Base-by-base conservation (phyloP, 2,888 invertebrate species). In the Oscheius sp. region DNA sequence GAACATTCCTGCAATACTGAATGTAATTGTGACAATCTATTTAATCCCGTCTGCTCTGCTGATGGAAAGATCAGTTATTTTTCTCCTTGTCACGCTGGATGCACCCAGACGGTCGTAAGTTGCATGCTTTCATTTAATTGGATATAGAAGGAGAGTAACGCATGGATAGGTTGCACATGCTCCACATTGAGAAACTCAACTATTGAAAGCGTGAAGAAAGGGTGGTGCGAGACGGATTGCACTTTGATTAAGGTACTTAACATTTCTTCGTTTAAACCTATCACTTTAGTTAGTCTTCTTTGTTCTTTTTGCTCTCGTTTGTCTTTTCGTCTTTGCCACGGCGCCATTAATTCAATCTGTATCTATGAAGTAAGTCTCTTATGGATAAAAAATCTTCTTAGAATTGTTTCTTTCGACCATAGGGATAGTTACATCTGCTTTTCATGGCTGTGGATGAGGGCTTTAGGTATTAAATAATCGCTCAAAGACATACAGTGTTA, bases 361-460 rank as follows among this genome's bases (percentile, higher is more conserved):
- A 6, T 70, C 74, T 12, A 64, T 78, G 3, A 68, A 73, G 75
- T 75, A 17, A 28, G 33, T 30, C 44, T 44, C 6, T 17, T 45
- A 8, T 17, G 12, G n/a, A 44, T 17, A n/a, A 36, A n/a, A 20
- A n/a, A n/a, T n/a, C 6, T 17, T 24, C 68, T 45, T 62, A 74
- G 76, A 68, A 76, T 78, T 14, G 78, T 78, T 0, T 70, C 72
- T 8, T 72, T 73, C 54, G 68, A 72, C 32, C 78, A 78, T 41
- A 67, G 78, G 5, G 78, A 79, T 51, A 72, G 71, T 20, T 77
- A 74, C 71, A 71, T 76, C n/a, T 79, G 78, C 44, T 75, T 75
- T 32, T 77, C 77, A 1, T 79, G 78, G 78, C 45, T 79, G 6
- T 77, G 70, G 68, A 79, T 79, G 78, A 63, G 78, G 20, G 71